These are phyloP conservation scores for Pseudolaguvia tuberculata DNA, from an alignment of 2,113 vertebrate genomes.

Conservation along the genomic window DNA sequence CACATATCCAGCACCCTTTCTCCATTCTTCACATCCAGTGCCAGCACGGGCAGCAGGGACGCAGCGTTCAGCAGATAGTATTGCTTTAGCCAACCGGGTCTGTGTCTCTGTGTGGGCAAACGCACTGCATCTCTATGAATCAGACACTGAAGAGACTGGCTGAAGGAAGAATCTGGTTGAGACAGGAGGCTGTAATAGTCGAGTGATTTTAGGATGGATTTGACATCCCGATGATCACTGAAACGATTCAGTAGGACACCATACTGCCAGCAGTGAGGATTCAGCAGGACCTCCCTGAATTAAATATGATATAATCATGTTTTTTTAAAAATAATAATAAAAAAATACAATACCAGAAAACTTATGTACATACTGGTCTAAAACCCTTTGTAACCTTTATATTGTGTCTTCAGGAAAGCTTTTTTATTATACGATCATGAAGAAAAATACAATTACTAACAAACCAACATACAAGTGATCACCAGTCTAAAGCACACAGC, in stretches of 20 bases:
- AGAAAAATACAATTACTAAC: no score
- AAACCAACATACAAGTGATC: no score
- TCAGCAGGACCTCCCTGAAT: constrained; percentile 73
- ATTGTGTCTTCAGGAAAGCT: no score
- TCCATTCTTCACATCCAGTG: constrained; percentile 76
- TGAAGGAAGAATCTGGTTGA: constrained; percentile 40
- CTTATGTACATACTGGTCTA: background rate
- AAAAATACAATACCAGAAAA: background rate
- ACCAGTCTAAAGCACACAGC: no score
- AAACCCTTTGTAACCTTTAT: background rate
- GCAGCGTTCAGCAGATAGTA: constrained; percentile 91
- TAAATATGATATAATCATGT: no score
- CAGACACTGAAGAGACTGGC: constrained; percentile 71
- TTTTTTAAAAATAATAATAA: background rate
- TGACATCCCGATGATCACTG: constrained; percentile 62
- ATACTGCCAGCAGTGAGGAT: constrained; percentile 81
- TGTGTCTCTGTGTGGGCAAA: constrained; percentile 80
- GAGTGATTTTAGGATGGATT: constrained; percentile 63
- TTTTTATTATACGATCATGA: no score
- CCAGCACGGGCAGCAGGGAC: constrained; percentile 86
- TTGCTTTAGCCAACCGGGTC: constrained; percentile 75
- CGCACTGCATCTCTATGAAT: constrained; percentile 62
- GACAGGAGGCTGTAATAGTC: constrained; percentile 72
- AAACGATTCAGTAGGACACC: constrained; percentile 87
- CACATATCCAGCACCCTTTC: constrained; percentile 88